Conservation (phyloP, 2,888 invertebrate species). For the Chloroclystis v-ata region DNA sequence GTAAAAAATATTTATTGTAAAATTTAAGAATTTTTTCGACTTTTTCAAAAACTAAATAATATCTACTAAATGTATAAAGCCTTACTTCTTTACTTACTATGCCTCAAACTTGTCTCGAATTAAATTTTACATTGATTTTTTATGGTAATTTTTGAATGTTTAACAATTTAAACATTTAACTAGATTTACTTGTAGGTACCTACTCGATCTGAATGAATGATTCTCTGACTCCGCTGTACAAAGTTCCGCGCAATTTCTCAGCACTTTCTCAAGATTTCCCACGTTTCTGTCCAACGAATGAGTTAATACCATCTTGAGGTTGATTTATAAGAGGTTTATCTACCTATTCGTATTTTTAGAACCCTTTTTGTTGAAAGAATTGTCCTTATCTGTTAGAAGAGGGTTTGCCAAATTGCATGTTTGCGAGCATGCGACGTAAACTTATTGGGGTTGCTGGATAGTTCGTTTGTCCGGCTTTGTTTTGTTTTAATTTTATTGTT, state of each 20-base stretch:
- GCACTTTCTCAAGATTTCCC: slow-evolving; percentile 16
- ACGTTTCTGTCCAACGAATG: slow-evolving; percentile 21
- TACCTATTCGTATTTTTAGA: slow-evolving; percentile 15
- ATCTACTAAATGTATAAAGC: too few species aligned
- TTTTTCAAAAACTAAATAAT: too few species aligned
- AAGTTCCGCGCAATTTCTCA: slow-evolving; percentile 24
- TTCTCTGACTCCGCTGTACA: slow-evolving; percentile 18
- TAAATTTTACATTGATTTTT: too few species aligned
- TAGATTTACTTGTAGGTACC: too few species aligned
- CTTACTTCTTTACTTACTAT: too few species aligned
- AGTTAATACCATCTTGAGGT: slow-evolving; percentile 23
- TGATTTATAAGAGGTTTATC: slow-evolving; percentile 23
- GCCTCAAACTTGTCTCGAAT: too few species aligned
- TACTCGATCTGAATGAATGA: slow-evolving; percentile 2
- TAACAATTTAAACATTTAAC: too few species aligned
- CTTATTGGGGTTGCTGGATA: slow-evolving; percentile 7
- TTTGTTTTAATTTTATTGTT: not conserved
- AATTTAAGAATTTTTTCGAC: too few species aligned
- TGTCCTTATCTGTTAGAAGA: slow-evolving; percentile 15
- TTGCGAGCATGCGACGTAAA: slow-evolving; percentile 13
- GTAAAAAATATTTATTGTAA: too few species aligned
- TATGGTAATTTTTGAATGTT: too few species aligned
- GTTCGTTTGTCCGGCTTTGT: not conserved
- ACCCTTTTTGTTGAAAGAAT: slow-evolving; percentile 15
- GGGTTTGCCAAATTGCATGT: slow-evolving; percentile 20